phyloP scores from a whole-genome alignment of 2,113 vertebrate species.

The Cinclus mexicanus region DNA sequence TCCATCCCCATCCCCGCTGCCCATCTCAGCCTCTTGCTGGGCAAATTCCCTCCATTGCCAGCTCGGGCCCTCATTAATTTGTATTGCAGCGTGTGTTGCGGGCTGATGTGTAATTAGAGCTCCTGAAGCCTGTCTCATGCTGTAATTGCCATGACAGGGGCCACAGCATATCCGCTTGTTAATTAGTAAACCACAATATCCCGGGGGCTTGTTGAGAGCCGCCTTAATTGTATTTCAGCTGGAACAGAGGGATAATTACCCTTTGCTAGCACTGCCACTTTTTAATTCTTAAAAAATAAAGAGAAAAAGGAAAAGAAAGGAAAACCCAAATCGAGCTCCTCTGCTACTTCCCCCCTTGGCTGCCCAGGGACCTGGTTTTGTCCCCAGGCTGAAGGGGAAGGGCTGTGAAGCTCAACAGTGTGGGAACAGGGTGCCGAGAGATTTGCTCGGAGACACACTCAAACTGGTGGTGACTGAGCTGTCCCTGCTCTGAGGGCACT shows the following conservation, averaged over 20 bases:
- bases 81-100: slow-evolving; percentile 52
- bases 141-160: slow-evolving; percentile 78
- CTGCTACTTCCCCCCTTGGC: background rate
- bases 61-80: slow-evolving; percentile 56
- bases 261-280: slow-evolving; percentile 67
- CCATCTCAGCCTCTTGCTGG: background rate
- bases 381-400: background rate
- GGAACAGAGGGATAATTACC: slow-evolving; percentile 79
- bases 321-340: background rate
- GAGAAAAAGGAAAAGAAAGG: background rate
- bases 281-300: slow-evolving; percentile 50
- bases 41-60: slow-evolving; percentile 29
- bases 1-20: background rate
- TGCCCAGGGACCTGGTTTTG: background rate
- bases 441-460: accelerated
- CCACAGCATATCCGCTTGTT: slow-evolving; percentile 79
- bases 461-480: background rate
- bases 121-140: slow-evolving; percentile 70
- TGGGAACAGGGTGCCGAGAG: background rate
- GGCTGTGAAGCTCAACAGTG: background rate
- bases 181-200: slow-evolving; percentile 83
- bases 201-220: slow-evolving; percentile 69
- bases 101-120: slow-evolving; percentile 66
- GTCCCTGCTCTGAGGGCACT: accelerated
- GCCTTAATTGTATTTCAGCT: slow-evolving; percentile 81